A percentile compares a stretch with the other conserved stretches of the same genome.
Evolutionary conservation across 2,113 vertebrate genomes (phyloP).

Genomic region (Azemiops feae): DNA sequence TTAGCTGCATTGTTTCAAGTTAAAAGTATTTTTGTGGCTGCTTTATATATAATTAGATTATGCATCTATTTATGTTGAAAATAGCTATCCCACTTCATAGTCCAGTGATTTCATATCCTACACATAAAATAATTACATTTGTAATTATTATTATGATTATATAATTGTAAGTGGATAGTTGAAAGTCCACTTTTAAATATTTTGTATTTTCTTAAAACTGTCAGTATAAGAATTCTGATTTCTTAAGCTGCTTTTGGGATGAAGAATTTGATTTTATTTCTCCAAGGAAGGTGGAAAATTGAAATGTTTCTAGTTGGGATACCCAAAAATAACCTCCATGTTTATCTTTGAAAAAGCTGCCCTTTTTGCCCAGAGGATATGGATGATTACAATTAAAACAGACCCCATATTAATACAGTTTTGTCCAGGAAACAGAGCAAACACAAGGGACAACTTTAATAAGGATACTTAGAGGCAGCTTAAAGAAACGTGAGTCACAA

Average conservation of each 20-base stretch:
- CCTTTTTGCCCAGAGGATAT: background rate
- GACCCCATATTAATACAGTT: background rate
- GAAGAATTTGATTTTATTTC: constrained; percentile 18
- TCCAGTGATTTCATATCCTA: constrained; percentile 36
- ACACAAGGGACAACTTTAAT: background rate
- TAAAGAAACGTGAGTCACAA: background rate
- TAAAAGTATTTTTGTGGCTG: background rate
- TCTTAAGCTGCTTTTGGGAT: constrained; percentile 3
- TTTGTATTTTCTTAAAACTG: constrained; percentile 7
- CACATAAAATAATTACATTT: constrained; percentile 17
- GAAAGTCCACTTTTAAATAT: constrained; percentile 33
- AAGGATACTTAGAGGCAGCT: background rate
- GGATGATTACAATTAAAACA: background rate
- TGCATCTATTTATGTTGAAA: background rate
- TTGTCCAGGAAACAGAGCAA: background rate
- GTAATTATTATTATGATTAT: background rate
- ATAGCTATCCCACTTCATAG: constrained; percentile 17
- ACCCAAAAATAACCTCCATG: background rate
- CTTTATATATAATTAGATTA: background rate
- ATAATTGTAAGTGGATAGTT: constrained; percentile 19
- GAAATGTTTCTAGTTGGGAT: background rate
- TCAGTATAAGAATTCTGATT: constrained; percentile 18
- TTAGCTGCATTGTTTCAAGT: too few relatives aligned
- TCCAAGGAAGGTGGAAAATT: background rate
- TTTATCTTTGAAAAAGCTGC: background rate